Percentiles rank a stretch among this genome's conserved stretches.
Evolutionary conservation across 2,113 vertebrate genomes (phyloP).

Genomic region (Pelobates fuscus): DNA sequence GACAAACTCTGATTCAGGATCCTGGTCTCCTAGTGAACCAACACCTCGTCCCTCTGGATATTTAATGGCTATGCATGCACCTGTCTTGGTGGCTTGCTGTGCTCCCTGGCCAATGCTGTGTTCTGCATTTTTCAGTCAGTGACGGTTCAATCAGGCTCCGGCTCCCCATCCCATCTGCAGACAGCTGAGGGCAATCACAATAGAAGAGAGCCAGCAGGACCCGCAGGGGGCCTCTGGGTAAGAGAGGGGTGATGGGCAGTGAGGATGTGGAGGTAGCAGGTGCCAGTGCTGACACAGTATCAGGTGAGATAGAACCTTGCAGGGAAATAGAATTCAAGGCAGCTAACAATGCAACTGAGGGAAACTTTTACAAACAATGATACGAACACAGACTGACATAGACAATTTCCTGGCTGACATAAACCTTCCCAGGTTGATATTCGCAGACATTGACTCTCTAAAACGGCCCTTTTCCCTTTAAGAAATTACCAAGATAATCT

Average conservation of each 20-base stretch:
- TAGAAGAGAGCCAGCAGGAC: constrained; percentile 50
- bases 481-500: too few species aligned
- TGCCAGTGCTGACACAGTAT: not conserved
- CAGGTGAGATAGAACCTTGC: not conserved
- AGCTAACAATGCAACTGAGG: not conserved
- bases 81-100: not conserved
- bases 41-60: not conserved
- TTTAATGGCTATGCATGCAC: not conserved
- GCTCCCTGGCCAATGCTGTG: not conserved
- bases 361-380: too few species aligned
- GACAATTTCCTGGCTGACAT: too few species aligned
- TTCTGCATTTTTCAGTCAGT: not conserved
- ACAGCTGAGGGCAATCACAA: constrained; percentile 23
- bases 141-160: constrained; percentile 3
- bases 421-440: too few species aligned
- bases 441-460: too few species aligned
- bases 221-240: constrained; percentile 19
- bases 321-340: not conserved
- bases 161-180: constrained; percentile 57
- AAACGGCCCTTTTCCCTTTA: too few species aligned
- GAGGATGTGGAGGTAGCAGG: constrained; percentile 8
- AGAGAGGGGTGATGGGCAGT: not conserved
- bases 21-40: constrained; percentile 13
- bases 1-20: constrained; percentile 17
- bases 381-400: too few species aligned